Evolutionary conservation across 1,140 invertebrate species (phyloP).

Genomic region (Leptonema lineaticorne): DNA sequence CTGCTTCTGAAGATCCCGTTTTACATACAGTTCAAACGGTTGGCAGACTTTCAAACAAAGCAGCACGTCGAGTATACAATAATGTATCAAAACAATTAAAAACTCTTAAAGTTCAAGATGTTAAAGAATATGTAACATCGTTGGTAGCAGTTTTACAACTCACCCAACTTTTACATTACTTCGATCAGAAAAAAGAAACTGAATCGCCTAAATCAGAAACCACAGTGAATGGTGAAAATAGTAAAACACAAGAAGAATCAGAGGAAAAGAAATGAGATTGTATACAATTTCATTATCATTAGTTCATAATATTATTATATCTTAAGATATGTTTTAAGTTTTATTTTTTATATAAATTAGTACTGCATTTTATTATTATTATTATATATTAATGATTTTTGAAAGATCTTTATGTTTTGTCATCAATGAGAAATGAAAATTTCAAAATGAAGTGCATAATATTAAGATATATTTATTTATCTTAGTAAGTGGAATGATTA

Average conservation of each 20-base stretch:
- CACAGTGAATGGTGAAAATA: not conserved
- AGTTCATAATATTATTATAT: not conserved
- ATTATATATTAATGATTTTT: no score
- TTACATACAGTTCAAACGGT: constrained; percentile 70
- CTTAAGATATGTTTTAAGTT: not conserved
- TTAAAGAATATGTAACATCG: constrained; percentile 62
- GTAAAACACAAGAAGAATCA: not conserved
- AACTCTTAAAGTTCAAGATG: constrained; percentile 58
- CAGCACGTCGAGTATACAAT: constrained; percentile 65
- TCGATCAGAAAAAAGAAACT: constrained; percentile 45
- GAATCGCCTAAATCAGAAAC: not conserved
- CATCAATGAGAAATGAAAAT: no score
- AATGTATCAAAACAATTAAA: constrained; percentile 62
- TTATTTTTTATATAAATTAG: not conserved
- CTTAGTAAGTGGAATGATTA: no score
- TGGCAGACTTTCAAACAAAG: constrained; percentile 68
- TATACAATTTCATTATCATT: not conserved
- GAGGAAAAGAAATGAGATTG: not conserved
- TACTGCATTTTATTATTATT: no score
- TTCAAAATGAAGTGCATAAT: no score
- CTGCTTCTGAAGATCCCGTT: constrained; percentile 63
- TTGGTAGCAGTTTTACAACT: constrained; percentile 64
- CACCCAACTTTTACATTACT: constrained; percentile 57
- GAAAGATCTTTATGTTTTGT: no score
- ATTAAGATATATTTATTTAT: no score